phyloP scores from a whole-genome alignment of 2,888 invertebrate species.

The Helleia helle region DNA sequence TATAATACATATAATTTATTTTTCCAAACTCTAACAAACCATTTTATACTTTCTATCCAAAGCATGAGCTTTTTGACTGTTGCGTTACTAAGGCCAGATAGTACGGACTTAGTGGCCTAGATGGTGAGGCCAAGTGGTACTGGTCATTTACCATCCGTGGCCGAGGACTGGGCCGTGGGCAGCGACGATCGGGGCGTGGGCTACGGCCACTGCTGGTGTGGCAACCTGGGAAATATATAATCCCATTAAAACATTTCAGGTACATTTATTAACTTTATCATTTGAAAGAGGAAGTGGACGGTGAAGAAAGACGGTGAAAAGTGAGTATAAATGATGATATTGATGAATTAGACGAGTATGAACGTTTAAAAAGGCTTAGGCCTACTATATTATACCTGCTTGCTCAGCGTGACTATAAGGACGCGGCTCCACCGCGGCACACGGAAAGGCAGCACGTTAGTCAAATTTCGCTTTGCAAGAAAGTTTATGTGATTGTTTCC shows the following conservation, averaged over 20 bases:
- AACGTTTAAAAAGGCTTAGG: too few species aligned
- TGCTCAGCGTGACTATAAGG: too few species aligned
- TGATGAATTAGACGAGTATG: too few species aligned
- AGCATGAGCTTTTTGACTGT: conserved; percentile 47
- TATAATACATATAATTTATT: conserved; percentile 12
- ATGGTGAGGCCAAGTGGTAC: conserved; percentile 24
- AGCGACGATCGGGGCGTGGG: conserved; percentile 43
- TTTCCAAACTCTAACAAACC: conserved; percentile 12
- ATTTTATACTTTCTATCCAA: conserved; percentile 11
- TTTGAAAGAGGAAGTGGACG: too few species aligned
- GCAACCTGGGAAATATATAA: conserved; percentile 51
- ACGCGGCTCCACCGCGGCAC: too few species aligned
- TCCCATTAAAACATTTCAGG: neutral
- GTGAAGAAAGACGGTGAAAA: too few species aligned
- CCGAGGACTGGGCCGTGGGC: conserved; percentile 25
- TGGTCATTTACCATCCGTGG: conserved; percentile 48
- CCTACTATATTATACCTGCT: too few species aligned
- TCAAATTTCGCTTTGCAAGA: too few species aligned
- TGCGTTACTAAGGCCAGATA: conserved; percentile 32
- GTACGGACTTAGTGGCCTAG: conserved; percentile 26
- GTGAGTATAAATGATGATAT: too few species aligned
- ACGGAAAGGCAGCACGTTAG: too few species aligned
- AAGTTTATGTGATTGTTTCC: too few species aligned
- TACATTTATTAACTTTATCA: too few species aligned
- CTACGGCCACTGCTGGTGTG: conserved; percentile 47